These are phyloP conservation scores for Sebastes baramenuke DNA, from an alignment of 2,797 vertebrate species.

Conservation along the genomic window DNA sequence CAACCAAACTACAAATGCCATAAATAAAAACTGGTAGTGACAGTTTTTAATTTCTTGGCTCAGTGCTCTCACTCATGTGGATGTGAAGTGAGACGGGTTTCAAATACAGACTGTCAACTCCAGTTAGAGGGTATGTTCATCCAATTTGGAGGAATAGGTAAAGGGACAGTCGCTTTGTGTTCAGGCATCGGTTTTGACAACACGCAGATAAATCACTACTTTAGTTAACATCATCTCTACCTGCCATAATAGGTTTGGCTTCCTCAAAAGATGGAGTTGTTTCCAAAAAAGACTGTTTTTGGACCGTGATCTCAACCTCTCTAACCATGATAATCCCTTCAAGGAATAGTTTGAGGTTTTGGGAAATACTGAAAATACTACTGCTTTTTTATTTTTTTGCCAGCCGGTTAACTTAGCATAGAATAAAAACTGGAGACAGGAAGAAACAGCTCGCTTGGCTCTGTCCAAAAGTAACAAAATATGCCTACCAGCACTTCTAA, in stretches of 20 bases:
- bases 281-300: not conserved
- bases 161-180: not conserved
- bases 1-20: not conserved
- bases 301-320: not conserved
- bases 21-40: not conserved
- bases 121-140: slow-evolving; percentile 13
- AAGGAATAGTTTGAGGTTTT: not conserved
- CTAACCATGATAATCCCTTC: not conserved
- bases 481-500: not conserved
- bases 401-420: not conserved
- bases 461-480: not conserved
- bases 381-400: not conserved
- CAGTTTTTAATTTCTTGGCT: slow-evolving; percentile 30
- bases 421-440: not conserved
- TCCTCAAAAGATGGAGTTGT: not conserved
- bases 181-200: not conserved
- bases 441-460: not conserved
- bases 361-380: not conserved
- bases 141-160: slow-evolving; percentile 12
- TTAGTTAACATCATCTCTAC: not conserved
- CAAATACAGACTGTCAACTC: slow-evolving; percentile 23
- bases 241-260: not conserved
- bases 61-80: slow-evolving; percentile 18
- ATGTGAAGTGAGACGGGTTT: slow-evolving; percentile 9
- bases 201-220: not conserved